These are phyloP conservation scores for Cygnus atratus DNA, from an alignment of 2,113 vertebrate genomes.

Conservation along the genomic window DNA sequence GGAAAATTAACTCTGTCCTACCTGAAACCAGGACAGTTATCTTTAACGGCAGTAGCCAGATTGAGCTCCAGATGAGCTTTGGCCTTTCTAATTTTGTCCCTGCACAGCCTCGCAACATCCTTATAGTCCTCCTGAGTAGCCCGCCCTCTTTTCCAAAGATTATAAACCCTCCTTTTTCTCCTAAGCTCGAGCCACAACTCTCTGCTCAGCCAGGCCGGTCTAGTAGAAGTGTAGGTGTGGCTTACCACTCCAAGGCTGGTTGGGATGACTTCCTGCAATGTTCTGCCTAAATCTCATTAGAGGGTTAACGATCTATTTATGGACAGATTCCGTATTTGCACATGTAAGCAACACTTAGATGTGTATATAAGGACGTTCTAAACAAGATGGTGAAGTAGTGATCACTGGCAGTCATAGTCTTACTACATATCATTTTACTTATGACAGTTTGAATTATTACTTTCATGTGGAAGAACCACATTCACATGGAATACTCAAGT, in stretches of 20 bases:
- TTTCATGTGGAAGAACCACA: neutral
- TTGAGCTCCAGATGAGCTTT: no score
- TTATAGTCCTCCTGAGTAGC: no score
- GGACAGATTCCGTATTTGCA: neutral
- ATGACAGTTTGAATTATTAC: neutral
- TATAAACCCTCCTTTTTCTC: no score
- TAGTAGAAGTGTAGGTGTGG: neutral
- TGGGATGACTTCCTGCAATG: neutral
- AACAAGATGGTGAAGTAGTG: neutral
- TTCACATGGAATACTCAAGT: neutral
- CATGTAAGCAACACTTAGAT: neutral
- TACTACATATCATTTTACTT: neutral
- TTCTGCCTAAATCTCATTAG: neutral
- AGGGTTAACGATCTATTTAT: neutral
- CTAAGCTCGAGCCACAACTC: no score
- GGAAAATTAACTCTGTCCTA: no score
- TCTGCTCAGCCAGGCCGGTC: no score
- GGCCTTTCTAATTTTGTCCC: no score
- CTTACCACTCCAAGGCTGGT: neutral
- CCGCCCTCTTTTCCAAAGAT: no score
- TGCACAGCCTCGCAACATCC: no score
- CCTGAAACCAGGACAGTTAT: no score
- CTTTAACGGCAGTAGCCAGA: no score
- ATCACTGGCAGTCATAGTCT: neutral
- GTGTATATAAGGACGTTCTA: neutral